A percentile compares a stretch with the other conserved stretches of the same genome.
phyloP scores from a whole-genome alignment of 1,140 invertebrate genomes.

The Bombus sylvicola region DNA sequence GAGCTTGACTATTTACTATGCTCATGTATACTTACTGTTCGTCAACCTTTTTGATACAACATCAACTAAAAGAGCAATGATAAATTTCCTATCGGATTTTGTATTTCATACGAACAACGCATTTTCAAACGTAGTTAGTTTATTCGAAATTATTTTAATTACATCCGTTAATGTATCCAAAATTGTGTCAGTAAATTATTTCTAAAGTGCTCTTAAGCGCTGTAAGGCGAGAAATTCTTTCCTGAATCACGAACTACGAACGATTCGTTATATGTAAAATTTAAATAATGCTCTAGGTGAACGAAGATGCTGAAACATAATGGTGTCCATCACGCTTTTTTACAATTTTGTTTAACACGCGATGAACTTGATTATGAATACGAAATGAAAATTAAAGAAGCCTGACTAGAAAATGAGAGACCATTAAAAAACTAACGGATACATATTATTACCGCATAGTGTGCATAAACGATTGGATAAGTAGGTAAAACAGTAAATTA shows the following conservation, averaged over 20 bases:
- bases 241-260: background rate
- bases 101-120: no score
- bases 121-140: no score
- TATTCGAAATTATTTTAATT: no score
- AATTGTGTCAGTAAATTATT: background rate
- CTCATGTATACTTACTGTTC: no score
- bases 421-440: slow-evolving; percentile 20
- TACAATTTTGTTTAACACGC: background rate
- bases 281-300: background rate
- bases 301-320: background rate
- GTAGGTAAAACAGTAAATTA: background rate
- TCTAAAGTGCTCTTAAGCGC: background rate
- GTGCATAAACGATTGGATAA: background rate
- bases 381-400: background rate
- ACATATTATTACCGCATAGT: background rate
- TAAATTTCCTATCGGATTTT: no score
- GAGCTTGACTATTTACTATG: no score
- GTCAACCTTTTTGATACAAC: no score
- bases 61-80: no score
- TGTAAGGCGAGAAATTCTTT: background rate
- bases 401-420: background rate
- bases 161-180: background rate
- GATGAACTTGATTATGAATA: background rate
- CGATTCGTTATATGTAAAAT: background rate
- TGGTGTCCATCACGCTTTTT: background rate